Evolutionary conservation across 2,888 invertebrate genomes (phyloP), one percentile per base, ranked within the genome.

Genomic region (Julus scanicus): DNA sequence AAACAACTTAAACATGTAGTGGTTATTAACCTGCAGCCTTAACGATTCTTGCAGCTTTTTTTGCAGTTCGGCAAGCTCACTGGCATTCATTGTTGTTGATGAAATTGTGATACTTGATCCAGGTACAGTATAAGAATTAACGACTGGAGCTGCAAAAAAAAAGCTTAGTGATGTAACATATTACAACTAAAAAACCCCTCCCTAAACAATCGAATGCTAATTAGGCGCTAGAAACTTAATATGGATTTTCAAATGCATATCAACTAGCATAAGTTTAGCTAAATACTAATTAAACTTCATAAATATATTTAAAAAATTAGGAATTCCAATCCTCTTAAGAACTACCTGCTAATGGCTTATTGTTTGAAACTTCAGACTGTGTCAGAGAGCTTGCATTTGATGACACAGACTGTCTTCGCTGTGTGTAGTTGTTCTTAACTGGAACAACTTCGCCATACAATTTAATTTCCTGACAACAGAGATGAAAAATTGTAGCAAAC

Each of bases 391-490:
- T 90, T 86, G 90, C 89, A 83, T 89, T 89, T 29, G 90, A 90
- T 48, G 89, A 90, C 48, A 89, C 89, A 17, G 91, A 91, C 48
- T 90, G 90, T 39, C 90, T 90, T 49, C 91, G 90, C 20, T 89
- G 89, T 80, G 89, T 90, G 89, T 91, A 91, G 40, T 90, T 86
- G 89, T 89, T 90, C 88, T 90, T 90, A 17, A 90, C 91, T 87
- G 90, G 90, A 84, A 90, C 89, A 84, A 91, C 91, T 91, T 91
- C 91, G 88, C 91, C 92, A 91, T 92, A 92, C 40, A 89, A 90
- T 44, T 89, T 89, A n/a, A 92, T 91, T 88, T 91, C 91, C 90
- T 91, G 88, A n/a, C 15, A 39, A 90, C 90, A 89, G 86, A 84
- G 88, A 87, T 87, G 84, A 83, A 53, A 40, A 48, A 48, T n/a